phyloP scores from a whole-genome alignment of 2,113 vertebrate genomes.

The Ardeotis arabs region DNA sequence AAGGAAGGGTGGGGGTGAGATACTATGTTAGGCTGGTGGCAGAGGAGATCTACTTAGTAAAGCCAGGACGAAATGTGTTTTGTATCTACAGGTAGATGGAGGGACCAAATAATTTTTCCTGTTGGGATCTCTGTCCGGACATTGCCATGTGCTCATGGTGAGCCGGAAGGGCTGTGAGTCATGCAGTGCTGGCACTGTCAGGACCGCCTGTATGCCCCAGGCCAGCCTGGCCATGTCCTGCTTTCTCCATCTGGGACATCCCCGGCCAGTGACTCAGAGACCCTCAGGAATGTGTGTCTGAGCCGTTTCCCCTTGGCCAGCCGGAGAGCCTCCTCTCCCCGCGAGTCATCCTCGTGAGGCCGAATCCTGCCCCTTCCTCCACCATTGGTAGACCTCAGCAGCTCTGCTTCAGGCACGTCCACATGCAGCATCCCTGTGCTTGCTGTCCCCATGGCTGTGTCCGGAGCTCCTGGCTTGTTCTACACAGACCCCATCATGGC shows the following conservation, averaged over 20 bases:
- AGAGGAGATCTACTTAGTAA: background rate
- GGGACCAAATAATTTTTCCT: background rate
- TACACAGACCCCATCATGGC: background rate
- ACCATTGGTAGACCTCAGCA: background rate
- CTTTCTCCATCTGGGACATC: conserved; percentile 20
- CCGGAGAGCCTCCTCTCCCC: conserved; percentile 58
- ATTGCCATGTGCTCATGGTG: background rate
- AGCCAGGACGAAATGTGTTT: background rate
- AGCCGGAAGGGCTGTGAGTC: background rate
- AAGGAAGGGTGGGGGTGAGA: background rate
- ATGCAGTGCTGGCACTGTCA: background rate
- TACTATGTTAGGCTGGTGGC: background rate
- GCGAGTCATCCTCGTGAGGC: background rate
- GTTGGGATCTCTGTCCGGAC: background rate
- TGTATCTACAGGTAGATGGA: background rate
- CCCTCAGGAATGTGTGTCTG: conserved; percentile 65
- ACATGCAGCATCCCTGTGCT: background rate
- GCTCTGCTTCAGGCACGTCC: background rate
- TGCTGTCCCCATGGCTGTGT: background rate
- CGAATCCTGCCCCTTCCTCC: background rate
- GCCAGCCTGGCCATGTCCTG: conserved; percentile 7
- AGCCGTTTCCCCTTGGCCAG: conserved; percentile 64
- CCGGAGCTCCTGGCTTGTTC: background rate
- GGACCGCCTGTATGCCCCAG: background rate
- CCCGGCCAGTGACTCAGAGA: conserved; percentile 40